A percentile compares a stretch with the other conserved stretches of the same genome.
Conservation (phyloP, 2,113 vertebrate genomes). For the Grammomys surdaster region DNA sequence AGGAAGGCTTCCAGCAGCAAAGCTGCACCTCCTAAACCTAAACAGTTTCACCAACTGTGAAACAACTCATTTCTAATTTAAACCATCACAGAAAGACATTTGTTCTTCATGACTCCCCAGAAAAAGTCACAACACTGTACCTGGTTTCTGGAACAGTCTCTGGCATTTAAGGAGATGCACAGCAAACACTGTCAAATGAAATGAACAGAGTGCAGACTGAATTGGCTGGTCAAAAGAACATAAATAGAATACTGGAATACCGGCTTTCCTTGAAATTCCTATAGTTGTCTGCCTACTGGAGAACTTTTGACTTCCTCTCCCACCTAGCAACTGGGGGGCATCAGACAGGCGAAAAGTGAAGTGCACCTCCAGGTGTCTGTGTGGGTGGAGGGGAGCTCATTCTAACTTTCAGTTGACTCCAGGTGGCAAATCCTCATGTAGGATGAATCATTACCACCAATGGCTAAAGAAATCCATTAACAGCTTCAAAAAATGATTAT, state of each 20-base stretch:
- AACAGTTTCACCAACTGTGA: not conserved
- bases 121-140: not conserved
- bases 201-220: conserved; percentile 24
- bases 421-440: conserved; percentile 18
- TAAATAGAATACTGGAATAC: conserved; percentile 38
- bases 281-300: conserved; percentile 23
- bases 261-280: conserved; percentile 18
- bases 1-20: not conserved
- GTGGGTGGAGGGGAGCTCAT: conserved; percentile 35
- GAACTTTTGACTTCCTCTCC: conserved; percentile 40
- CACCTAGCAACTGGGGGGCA: not conserved
- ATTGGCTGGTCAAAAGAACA: conserved; percentile 15
- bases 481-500: conserved; percentile 31
- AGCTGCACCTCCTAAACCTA: no score
- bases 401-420: conserved; percentile 31
- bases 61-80: not conserved
- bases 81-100: not conserved
- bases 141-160: not conserved
- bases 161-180: not conserved
- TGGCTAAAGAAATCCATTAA: conserved; percentile 36
- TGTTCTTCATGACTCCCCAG: not conserved
- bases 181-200: not conserved
- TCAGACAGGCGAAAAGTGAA: conserved; percentile 37
- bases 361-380: conserved; percentile 1
- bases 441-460: conserved; percentile 61